These are phyloP conservation scores for Endotricha flammealis DNA, from an alignment of 2,888 invertebrate species.

Conservation along the genomic window DNA sequence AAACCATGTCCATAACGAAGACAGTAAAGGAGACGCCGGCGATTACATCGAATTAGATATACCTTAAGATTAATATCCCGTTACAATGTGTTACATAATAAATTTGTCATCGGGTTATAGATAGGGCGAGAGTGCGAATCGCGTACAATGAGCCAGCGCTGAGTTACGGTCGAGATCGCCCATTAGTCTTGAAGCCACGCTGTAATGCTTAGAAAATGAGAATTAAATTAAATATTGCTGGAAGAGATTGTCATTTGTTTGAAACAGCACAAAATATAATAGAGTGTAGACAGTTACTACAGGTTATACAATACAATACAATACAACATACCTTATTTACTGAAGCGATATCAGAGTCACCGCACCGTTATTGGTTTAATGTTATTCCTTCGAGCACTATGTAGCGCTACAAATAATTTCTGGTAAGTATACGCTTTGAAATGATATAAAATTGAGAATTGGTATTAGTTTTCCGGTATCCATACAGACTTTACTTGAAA, in stretches of 20 bases:
- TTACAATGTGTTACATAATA: constrained; percentile 67
- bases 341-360: no score
- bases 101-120: constrained; percentile 72
- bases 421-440: no score
- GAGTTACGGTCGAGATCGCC: constrained; percentile 65
- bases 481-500: no score
- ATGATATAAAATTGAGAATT: no score
- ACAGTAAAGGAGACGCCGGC: constrained; percentile 18
- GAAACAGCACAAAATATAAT: neutral
- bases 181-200: constrained; percentile 71
- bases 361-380: no score
- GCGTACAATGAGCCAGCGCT: constrained; percentile 67
- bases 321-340: no score
- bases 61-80: constrained; percentile 54
- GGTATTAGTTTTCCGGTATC: no score
- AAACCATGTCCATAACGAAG: constrained; percentile 13
- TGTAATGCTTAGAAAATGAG: constrained; percentile 54
- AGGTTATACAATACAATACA: no score
- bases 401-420: no score
- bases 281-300: no score
- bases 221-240: constrained; percentile 32
- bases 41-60: constrained; percentile 58
- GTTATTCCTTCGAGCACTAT: no score
- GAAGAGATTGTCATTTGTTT: constrained; percentile 39
- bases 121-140: constrained; percentile 66